These are phyloP conservation scores for Hypothenemus hampei DNA, from an alignment of 1,140 invertebrate genomes.

Conservation along the genomic window DNA sequence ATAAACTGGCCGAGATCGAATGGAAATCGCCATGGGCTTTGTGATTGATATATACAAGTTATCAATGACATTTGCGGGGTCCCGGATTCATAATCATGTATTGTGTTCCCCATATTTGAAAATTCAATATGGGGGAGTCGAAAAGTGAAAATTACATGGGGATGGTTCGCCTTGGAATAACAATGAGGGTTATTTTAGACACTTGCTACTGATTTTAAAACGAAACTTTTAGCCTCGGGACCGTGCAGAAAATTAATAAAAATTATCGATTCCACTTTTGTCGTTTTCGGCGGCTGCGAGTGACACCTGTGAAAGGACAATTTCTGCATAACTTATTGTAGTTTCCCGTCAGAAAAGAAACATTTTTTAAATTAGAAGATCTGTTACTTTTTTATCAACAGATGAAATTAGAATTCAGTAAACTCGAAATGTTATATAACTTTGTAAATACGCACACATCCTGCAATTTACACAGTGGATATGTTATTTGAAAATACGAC, in stretches of 20 bases:
- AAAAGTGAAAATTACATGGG: slow-evolving; percentile 26
- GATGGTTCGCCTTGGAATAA: slow-evolving; percentile 19
- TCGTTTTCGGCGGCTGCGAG: too few relatives aligned
- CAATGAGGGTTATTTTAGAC: slow-evolving; percentile 27
- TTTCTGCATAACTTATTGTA: background rate
- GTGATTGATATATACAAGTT: slow-evolving; percentile 24
- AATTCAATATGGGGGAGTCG: slow-evolving; percentile 25
- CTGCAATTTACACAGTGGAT: too few relatives aligned
- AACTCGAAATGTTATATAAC: too few relatives aligned
- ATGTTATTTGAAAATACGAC: too few relatives aligned
- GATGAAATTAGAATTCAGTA: slow-evolving; percentile 4
- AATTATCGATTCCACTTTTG: slow-evolving; percentile 1
- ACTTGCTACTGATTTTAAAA: slow-evolving; percentile 25
- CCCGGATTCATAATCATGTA: slow-evolving; percentile 24
- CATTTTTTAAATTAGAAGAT: slow-evolving; percentile 10
- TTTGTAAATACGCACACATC: too few relatives aligned
- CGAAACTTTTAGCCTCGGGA: background rate
- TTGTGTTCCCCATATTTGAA: slow-evolving; percentile 24
- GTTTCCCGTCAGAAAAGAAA: background rate
- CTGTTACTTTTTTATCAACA: background rate
- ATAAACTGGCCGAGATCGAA: slow-evolving; percentile 3
- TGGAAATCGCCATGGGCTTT: slow-evolving; percentile 7
- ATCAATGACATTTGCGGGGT: slow-evolving; percentile 25
- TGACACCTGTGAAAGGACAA: too few relatives aligned
- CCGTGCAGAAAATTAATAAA: background rate